Base-by-base conservation (phyloP, 2,888 invertebrate genomes). In the Craniophora ligustri region DNA sequence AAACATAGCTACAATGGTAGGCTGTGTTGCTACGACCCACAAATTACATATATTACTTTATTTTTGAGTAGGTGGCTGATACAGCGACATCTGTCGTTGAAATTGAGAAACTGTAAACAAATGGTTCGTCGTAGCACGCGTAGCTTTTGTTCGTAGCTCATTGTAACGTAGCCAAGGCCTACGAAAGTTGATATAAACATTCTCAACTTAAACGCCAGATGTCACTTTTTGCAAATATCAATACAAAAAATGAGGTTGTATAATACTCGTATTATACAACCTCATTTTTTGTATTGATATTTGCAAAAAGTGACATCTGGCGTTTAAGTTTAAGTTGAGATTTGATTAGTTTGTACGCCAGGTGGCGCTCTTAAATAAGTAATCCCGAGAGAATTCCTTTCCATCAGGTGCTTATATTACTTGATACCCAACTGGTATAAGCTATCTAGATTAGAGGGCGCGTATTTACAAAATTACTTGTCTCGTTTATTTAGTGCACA, bases 221-320 rank as follows among this genome's bases (percentile, higher is more conserved):
- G 64, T 21, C 69, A 23, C 49, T 64, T 14, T n/a, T 49, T 8
- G 8, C 7, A 14, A 30, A 3, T 10, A 26, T 8, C 2, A 8
- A 10, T 5, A 23, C 2, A 4, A n/a, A n/a, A 19, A 4, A 19
- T 19, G 5, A 5, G 1, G 6, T 19, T 4, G 19, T 1, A 19
- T 19, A 19, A 19, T 19, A 5, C n/a, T n/a, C n/a, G n/a, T n/a
- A n/a, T n/a, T n/a, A n/a, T n/a, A n/a, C 19, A 4, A 19, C 6
- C 1, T 5, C 5, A 19, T 19, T 4, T 19, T n/a, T n/a, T 4
- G 2, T 23, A 5, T 10, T 8, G 2, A 8, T 26, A 10, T 3
- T 30, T 14, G 7, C 8, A 8, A 49, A n/a, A 14, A 64, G 49
- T 23, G 69, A 21, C 64, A 68, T 58, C 66, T 66, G n/a, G 16